These are phyloP conservation scores for Therioaphis trifolii DNA, from an alignment of 2,888 invertebrate genomes.

Conservation along the genomic window DNA sequence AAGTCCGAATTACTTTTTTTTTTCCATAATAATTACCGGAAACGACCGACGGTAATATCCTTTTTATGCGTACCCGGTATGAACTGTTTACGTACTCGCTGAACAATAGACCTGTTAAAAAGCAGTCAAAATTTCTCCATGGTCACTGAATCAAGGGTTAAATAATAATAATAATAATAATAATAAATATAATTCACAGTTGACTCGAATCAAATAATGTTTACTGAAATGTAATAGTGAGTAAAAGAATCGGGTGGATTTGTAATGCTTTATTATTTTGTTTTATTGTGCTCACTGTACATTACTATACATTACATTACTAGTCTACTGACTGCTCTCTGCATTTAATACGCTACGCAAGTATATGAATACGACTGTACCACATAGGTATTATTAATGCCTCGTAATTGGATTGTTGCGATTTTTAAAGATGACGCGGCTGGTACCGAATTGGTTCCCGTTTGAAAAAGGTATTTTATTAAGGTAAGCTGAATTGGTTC, in stretches of 20 bases:
- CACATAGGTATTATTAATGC: too few species aligned
- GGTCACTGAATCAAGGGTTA: constrained; percentile 60
- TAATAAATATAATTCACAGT: constrained; percentile 3
- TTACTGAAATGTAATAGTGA: neutral
- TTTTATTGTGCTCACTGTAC: too few species aligned
- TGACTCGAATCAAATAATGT: neutral
- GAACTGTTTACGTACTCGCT: constrained; percentile 9
- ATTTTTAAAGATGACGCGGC: too few species aligned
- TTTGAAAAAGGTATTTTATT: too few species aligned
- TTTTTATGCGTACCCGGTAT: constrained; percentile 50
- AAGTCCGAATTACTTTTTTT: constrained; percentile 55
- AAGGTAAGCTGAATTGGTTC: too few species aligned
- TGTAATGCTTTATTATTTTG: constrained; percentile 6
- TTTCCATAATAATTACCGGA: constrained; percentile 57
- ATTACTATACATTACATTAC: too few species aligned
- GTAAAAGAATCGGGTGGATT: constrained; percentile 12
- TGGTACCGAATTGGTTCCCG: too few species aligned
- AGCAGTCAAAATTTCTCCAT: constrained; percentile 58
- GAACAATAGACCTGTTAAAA: constrained; percentile 60
- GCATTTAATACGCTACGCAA: too few species aligned
- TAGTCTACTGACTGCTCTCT: too few species aligned
- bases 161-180: constrained; percentile 30
- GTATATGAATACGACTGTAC: too few species aligned
- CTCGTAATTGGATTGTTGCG: too few species aligned
- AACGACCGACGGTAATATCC: constrained; percentile 61